phyloP scores from a whole-genome alignment of 2,888 invertebrate species.

The Acanthosepion pharaonis region DNA sequence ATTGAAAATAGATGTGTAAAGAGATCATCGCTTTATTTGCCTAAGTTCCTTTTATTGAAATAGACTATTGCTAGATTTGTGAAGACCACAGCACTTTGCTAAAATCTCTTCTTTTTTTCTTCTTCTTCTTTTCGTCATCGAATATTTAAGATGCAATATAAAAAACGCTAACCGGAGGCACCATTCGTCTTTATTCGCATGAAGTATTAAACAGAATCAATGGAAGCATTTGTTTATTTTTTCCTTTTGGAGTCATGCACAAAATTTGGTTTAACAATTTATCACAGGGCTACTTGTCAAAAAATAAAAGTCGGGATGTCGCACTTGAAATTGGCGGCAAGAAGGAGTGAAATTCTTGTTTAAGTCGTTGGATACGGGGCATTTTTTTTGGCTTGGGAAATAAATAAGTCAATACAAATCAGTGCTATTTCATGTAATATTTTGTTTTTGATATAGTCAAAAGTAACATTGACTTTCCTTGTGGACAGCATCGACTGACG shows the following conservation, averaged over 20 bases:
- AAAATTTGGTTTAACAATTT: slow-evolving; percentile 14
- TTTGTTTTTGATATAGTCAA: background rate
- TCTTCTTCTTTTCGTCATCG: background rate
- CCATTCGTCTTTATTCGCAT: background rate
- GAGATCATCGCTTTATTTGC: background rate
- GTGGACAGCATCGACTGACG: background rate
- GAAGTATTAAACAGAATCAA: background rate
- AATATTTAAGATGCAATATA: background rate
- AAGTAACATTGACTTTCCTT: background rate
- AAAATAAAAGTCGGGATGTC: background rate
- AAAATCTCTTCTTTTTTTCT: background rate
- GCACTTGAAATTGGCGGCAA: background rate
- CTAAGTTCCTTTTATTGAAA: background rate
- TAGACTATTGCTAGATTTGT: background rate
- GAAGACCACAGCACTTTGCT: background rate
- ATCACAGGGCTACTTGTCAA: background rate
- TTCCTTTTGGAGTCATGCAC: background rate
- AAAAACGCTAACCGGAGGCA: background rate
- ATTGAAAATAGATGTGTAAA: background rate
- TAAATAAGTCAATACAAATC: background rate
- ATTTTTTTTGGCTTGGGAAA: too few relatives aligned
- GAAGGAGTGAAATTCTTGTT: too few relatives aligned
- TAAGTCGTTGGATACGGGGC: too few relatives aligned
- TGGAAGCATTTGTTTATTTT: background rate
- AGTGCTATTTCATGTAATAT: background rate